Percentiles rank a stretch among this genome's conserved stretches.
phyloP scores from a whole-genome alignment of 2,113 vertebrate genomes.

The Prunella fulvescens region DNA sequence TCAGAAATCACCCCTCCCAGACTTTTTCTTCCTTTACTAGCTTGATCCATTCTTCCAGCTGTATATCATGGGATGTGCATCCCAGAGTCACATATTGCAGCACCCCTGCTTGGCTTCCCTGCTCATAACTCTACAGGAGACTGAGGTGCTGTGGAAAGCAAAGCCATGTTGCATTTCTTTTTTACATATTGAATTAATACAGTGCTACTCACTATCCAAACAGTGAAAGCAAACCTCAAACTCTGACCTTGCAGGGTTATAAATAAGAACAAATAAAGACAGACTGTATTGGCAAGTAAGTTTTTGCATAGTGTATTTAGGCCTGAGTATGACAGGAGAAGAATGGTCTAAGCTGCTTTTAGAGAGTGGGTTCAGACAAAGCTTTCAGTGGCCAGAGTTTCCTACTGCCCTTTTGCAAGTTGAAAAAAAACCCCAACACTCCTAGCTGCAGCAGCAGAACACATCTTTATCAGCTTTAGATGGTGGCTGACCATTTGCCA shows the following conservation, averaged over 20 bases:
- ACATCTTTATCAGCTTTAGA: not conserved
- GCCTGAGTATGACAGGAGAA: not conserved
- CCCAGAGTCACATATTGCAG: not conserved
- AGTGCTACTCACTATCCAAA: not conserved
- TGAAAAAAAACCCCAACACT: accelerated
- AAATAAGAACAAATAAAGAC: constrained; percentile 14
- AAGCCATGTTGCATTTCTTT: not conserved
- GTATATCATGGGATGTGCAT: not conserved
- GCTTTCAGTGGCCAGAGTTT: not conserved
- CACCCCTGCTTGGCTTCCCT: not conserved
- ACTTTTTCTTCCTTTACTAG: not conserved
- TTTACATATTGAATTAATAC: not conserved
- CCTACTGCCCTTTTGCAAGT: not conserved
- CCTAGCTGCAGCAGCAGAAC: not conserved
- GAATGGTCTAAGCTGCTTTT: not conserved
- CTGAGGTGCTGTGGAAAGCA: not conserved
- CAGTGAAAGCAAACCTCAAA: not conserved
- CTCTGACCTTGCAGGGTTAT: not conserved
- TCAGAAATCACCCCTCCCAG: not conserved
- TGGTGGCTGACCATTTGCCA: not conserved
- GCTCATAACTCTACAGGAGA: not conserved
- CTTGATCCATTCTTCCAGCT: not conserved
- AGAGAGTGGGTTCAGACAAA: not conserved
- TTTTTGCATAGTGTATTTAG: constrained; percentile 25
- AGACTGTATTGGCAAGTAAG: not conserved